Conservation (phyloP, 1,140 invertebrate genomes). For the Laupala kohalensis region DNA sequence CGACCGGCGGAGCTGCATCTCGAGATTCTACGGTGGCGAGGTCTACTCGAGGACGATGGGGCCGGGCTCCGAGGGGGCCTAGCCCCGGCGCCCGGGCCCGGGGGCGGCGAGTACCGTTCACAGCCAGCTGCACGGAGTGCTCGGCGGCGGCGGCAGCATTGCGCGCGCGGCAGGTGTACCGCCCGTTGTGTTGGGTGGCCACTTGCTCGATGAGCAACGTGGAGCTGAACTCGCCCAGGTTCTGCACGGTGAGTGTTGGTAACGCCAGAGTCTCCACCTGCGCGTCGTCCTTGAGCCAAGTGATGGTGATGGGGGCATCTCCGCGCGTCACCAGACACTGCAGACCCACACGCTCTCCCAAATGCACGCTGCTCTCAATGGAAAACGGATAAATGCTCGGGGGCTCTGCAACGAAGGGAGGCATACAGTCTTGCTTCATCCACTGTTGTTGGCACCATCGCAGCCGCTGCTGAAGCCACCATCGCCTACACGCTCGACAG, state of each 20-base stretch:
- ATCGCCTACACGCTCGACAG: not conserved
- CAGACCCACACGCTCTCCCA: slow-evolving; percentile 45
- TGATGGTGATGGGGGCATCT: slow-evolving; percentile 56
- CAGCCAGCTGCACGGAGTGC: slow-evolving; percentile 18
- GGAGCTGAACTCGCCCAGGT: slow-evolving; percentile 24
- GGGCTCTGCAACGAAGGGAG: slow-evolving; percentile 34
- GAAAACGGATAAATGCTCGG: slow-evolving; percentile 59
- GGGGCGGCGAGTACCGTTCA: slow-evolving; percentile 20
- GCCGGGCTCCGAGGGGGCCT: not conserved
- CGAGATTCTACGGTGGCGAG: not conserved
- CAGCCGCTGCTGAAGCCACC: not conserved
- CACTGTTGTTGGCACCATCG: not conserved
- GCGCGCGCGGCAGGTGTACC: slow-evolving; percentile 33
- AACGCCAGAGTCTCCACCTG: slow-evolving; percentile 6
- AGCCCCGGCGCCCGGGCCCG: not conserved
- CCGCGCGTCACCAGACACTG: slow-evolving; percentile 58
- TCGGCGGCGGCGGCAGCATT: slow-evolving; percentile 22
- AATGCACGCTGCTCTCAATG: slow-evolving; percentile 43
- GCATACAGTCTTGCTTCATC: not conserved
- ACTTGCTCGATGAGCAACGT: slow-evolving; percentile 36
- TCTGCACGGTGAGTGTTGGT: slow-evolving; percentile 7
- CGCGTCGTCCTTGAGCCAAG: slow-evolving; percentile 37
- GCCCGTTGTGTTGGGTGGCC: slow-evolving; percentile 31
- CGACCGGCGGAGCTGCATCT: not conserved
- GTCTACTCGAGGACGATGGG: not conserved